Base-by-base conservation (phyloP, 2,888 invertebrate genomes). In the Liposcelis brunnea region DNA sequence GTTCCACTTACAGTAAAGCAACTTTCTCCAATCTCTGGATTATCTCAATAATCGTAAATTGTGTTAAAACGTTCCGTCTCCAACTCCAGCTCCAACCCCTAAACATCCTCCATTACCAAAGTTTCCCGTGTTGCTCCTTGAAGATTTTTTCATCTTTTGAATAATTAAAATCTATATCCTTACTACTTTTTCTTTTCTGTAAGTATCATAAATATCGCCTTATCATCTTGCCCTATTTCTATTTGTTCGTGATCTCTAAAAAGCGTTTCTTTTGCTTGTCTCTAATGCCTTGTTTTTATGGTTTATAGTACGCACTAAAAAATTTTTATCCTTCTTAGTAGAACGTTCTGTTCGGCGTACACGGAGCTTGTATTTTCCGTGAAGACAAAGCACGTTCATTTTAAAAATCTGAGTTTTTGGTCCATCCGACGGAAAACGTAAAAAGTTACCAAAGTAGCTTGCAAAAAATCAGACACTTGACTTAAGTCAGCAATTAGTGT, bases 81-180 rank as follows among this genome's bases (percentile, higher is more conserved):
- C 40, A 40, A 19, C 21, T 19, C 40, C 18, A 6, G 21, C 12
- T 12, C 6, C 21, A n/a, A 16, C 19, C 18, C 26, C 26, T 26
- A 26, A 26, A 26, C 26, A 26, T 26, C 40, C 40, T 40, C 40
- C 40, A 40, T 40, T 40, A 40, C 40, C 18, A n/a, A 40, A 19
- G 19, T 14, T 40, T 14, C 19, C 19, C 18, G 26, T 8, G 4
- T 26, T 40, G 40, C 40, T 19, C 19, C 40, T 40, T 16, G 40
- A 40, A 40, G 40, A 40, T 40, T 40, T 40, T 40, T 40, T 40
- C 40, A 40, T 14, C 19, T 19, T 40, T 14, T 40, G 40, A 40
- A 40, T 40, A 40, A 40, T 40, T 40, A 40, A 40, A n/a, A n/a
- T 16, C 40, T 40, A 26, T 26, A 26, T 26, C 26, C 26, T 26